Evolutionary conservation across 2,888 invertebrate genomes (phyloP).

Genomic region (Drosophila niveifrons): DNA sequence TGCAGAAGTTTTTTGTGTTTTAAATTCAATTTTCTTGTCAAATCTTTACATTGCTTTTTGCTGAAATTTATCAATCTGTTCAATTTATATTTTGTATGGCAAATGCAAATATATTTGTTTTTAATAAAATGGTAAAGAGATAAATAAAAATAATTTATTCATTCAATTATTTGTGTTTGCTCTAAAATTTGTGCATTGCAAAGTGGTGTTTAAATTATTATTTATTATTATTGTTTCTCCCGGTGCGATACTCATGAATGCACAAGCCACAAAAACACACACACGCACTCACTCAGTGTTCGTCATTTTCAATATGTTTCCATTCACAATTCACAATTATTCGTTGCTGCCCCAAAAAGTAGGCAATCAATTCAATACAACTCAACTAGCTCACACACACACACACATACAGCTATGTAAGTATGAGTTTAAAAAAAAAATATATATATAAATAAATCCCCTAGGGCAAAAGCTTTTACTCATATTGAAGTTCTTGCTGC

Average conservation of each 20-base stretch:
- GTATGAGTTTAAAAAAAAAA: neutral
- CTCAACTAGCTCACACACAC: constrained; percentile 5
- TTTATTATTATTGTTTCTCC: neutral
- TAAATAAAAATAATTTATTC: too few species aligned
- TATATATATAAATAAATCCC: constrained; percentile 21
- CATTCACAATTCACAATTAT: constrained; percentile 26
- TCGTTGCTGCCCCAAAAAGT: constrained; percentile 37
- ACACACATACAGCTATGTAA: neutral
- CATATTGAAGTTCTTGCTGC: constrained; percentile 30
- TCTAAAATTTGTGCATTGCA: too few species aligned
- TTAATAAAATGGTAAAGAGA: too few species aligned
- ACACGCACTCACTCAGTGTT: too few species aligned
- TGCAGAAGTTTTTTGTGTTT: too few species aligned
- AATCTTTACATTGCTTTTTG: too few species aligned
- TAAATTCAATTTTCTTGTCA: too few species aligned
- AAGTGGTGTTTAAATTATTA: too few species aligned
- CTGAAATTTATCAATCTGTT: too few species aligned
- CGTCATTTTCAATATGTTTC: constrained; percentile 11
- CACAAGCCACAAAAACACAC: neutral
- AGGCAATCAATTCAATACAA: constrained; percentile 49
- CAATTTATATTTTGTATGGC: too few species aligned
- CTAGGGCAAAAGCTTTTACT: constrained; percentile 46
- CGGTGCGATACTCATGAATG: constrained; percentile 1
- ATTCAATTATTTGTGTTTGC: too few species aligned
- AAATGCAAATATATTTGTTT: too few species aligned